These are phyloP conservation scores for Falco biarmicus DNA, from an alignment of 2,797 vertebrate species.

Conservation along the genomic window DNA sequence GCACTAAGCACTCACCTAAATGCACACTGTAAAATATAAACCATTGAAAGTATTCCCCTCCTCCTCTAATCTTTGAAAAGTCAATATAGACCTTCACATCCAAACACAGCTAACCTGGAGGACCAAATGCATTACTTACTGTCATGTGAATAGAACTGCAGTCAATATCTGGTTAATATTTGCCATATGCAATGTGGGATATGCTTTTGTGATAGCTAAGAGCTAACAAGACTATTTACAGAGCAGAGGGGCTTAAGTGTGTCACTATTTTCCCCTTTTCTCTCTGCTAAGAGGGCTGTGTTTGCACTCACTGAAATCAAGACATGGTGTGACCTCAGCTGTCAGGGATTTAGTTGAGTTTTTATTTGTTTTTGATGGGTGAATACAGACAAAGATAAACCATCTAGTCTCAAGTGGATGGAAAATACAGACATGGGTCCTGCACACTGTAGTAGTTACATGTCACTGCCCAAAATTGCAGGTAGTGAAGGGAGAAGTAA, in stretches of 20 bases:
- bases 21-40: not conserved
- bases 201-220: conserved; percentile 36
- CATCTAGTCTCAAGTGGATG: conserved; percentile 22
- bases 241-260: conserved; percentile 26
- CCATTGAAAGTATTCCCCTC: not conserved
- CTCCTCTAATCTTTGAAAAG: conserved; percentile 29
- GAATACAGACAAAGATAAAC: conserved; percentile 51
- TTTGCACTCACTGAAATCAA: conserved; percentile 35
- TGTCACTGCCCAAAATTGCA: not conserved
- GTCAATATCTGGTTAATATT: conserved; percentile 71
- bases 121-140: not conserved
- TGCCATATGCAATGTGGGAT: conserved; percentile 17
- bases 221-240: conserved; percentile 63
- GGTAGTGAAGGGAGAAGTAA: not conserved
- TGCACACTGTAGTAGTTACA: not conserved
- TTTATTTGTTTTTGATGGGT: conserved; percentile 44
- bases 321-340: conserved; percentile 41
- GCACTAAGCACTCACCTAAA: not conserved
- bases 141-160: conserved; percentile 12
- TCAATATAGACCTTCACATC: conserved; percentile 30
- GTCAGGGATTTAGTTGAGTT: conserved; percentile 23
- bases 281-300: conserved; percentile 11
- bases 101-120: not conserved
- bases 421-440: conserved; percentile 10
- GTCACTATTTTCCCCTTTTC: not conserved